Evolutionary conservation across 2,888 invertebrate genomes (phyloP), one percentile per base, ranked within the genome.

Genomic region (Volucella inanis): DNA sequence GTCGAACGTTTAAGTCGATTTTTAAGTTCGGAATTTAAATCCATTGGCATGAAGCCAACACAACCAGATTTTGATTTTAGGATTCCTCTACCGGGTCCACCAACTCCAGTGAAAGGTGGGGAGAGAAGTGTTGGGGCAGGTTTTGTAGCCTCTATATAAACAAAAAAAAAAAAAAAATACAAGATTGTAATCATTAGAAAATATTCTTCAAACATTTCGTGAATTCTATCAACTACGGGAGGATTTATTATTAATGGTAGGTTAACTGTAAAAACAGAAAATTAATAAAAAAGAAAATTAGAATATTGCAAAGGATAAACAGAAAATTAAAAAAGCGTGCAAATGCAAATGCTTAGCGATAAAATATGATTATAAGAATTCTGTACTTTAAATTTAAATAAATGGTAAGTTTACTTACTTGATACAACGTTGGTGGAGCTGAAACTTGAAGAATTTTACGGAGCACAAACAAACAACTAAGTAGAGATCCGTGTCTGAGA

Each of bases 1-100:
- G 91, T 90, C 55, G 92, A 92, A 64, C 91, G 89, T 74, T 91
- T 90, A 3, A 92, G 87, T 14, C 92, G 91, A 86, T 90, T 92
- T 88, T 92, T 92, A 1, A 92, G 88, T 87, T 92, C 92, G 1
- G 92, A 90, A 88, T 89, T 92, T 41, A 92, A 88, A 87, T 92
- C 92, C 72, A 89, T 89, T 57, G 92, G 91, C 90, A 92, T 91
- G 41, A 92, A 88, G 86, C 91, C 89, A 71, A 90, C 90, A 74
- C 90, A 88, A 41, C 88, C 89, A 18, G 90, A 89, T 88, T 92
- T 88, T 0, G 91, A 89, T 88, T 92, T 92, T 8, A 91, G 86
- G 61, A 91, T 91, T 81, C 91, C 89, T 77, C 88, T 90, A 1
- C 88, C 81, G 1, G 90, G 87, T 71, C 90, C 90, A 57, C 18